Evolutionary conservation across 2,113 vertebrate genomes (phyloP).

Genomic region (Neotragus pygmaeus): DNA sequence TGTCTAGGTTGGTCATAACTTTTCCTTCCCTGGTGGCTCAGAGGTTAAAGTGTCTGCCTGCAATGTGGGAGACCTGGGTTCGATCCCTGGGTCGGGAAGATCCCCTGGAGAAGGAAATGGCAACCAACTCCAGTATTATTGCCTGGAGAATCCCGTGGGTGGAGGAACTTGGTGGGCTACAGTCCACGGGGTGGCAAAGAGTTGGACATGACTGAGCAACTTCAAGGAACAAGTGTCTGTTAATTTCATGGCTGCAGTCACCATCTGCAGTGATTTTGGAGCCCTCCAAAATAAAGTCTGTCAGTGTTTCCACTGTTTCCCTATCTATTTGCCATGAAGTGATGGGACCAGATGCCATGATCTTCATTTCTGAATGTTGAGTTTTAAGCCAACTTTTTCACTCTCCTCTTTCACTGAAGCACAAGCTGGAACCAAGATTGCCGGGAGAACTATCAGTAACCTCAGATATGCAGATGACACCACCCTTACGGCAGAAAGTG

Average conservation of each 20-base stretch:
- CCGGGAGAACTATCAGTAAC: background rate
- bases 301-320: background rate
- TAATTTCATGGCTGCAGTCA: background rate
- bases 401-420: background rate
- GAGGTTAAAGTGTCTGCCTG: too few relatives aligned
- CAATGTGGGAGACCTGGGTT: too few relatives aligned
- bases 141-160: too few relatives aligned
- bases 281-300: accelerated
- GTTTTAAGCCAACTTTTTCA: background rate
- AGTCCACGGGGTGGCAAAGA: too few relatives aligned
- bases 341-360: background rate
- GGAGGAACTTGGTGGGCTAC: too few relatives aligned
- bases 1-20: background rate
- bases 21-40: background rate
- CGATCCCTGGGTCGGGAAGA: too few relatives aligned
- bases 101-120: too few relatives aligned
- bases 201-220: too few relatives aligned
- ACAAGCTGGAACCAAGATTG: background rate
- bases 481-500: background rate
- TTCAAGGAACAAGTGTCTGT: accelerated
- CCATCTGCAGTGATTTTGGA: background rate
- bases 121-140: too few relatives aligned
- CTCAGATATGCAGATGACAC: background rate
- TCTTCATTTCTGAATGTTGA: background rate
- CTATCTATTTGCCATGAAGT: background rate